Conservation (phyloP, 2,888 invertebrate genomes). For the Resseliella maxima region DNA sequence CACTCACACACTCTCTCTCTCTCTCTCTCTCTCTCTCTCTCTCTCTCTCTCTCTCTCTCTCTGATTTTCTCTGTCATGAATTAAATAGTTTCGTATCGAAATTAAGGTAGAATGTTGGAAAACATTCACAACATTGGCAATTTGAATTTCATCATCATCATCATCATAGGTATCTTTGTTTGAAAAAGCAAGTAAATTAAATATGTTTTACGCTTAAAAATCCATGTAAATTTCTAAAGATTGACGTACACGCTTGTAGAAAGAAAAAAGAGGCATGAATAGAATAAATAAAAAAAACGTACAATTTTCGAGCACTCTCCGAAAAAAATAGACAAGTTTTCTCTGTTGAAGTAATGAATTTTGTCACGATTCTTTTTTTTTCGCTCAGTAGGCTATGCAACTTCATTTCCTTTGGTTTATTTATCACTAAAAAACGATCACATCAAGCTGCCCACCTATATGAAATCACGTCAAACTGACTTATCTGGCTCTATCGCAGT, state of each 20-base stretch:
- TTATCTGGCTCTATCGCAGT: neutral
- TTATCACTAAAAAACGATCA: neutral
- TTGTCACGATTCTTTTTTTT: neutral
- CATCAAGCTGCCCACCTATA: neutral
- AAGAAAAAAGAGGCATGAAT: neutral
- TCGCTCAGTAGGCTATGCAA: neutral
- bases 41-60: no score
- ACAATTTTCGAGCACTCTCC: neutral
- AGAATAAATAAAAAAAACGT: neutral
- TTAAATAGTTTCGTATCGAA: neutral
- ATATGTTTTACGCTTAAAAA: neutral
- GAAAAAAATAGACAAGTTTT: neutral
- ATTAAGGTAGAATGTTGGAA: neutral
- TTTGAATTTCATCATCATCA: constrained; percentile 39
- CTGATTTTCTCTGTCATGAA: neutral
- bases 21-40: no score
- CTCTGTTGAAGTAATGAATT: neutral
- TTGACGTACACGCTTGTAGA: neutral
- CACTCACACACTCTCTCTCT: no score
- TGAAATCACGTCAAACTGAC: neutral
- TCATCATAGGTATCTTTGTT: neutral
- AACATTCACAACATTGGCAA: constrained; percentile 52
- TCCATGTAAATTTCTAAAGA: neutral
- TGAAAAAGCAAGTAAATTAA: neutral
- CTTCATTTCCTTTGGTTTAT: neutral